Base-by-base conservation (phyloP, 2,888 invertebrate species). In the Aphodius sticticus region DNA sequence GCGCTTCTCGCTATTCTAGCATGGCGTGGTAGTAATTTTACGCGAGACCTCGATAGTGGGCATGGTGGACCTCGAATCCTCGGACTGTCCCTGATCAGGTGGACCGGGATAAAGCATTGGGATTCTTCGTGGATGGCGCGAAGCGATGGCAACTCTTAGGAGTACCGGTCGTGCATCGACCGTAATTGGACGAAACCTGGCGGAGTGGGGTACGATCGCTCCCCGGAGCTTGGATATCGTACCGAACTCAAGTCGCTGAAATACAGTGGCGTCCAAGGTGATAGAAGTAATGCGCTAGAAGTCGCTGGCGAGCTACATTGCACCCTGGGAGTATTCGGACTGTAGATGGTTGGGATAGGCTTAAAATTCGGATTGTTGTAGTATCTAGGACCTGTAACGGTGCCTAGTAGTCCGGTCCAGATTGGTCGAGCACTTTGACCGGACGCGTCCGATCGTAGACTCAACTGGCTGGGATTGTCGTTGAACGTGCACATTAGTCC, bases 201-300 rank as follows among this genome's bases (percentile, higher is more conserved):
- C 71, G 94, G 94, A 16, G 94, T 94, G 69, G 95, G 95, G 87
- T 94, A 93, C 0, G 96, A 96, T 77, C 95, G 92, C 86, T 95
- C 96, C 7, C 93, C 95, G 16, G 95, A 95, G 85, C 95, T 95
- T 72, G 95, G 94, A 86, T 94, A 94, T 76, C 94, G 93, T 81
- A 97, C 96, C 71, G 96, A 96, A 90, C 96, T 96, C 85, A 97
- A 92, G 89, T 97, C 96, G 87, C 95, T 96, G 86, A 95, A 95
- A 90, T 96, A 95, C 81, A 94, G 91, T 78, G 94, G 93, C 16
- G 94, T 94, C 79, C 95, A 94, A 4, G 94, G 92, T 87, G 92
- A 91, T 79, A 92, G 90, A 74, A 91, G 86, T 82, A 91, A 89
- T 12, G 91, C 92, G 81, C 92, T 92, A 85, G 93, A 92, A 81